Evolutionary conservation across 2,888 invertebrate species (phyloP), one percentile per base, ranked within the genome.

Genomic region (Temnothorax rugatulus): DNA sequence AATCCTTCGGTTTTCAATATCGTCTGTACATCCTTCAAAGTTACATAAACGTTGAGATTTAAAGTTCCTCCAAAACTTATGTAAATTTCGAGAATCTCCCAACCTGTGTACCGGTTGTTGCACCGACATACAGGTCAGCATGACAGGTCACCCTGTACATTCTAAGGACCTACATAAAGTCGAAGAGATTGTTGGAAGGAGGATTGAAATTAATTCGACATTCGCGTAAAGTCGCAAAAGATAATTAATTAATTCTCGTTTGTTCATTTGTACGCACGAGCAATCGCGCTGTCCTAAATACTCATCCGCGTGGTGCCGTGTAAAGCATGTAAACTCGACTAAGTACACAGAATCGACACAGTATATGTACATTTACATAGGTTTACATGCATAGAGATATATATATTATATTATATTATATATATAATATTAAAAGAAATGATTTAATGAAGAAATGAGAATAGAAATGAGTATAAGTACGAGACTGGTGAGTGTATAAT

Each of bases 401-500:
- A 87, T 87, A 87, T 73, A 81, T 52, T 52, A 47, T 64, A 74
- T 75, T 86, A 88, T 88, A 89, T 89, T 64, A 88, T 15, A 82
- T 71, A 85, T 88, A 84, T 81, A 87, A 34, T 34, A 34, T 34
- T 34, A 34, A 41, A 41, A 41, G 41, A 41, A 41, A 41, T 34
- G 34, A 34, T 34, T 34, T 34, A 34, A 34, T 34, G 34, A 34
- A 34, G 34, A 34, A 34, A 34, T 5, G 34, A 34, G 34, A 34
- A 34, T 34, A 34, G 34, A 34, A 34, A 34, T 34, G 34, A 87
- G 61, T 87, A 87, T 90, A 90, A 85, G 86, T 84, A 87, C 68
- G 29, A 77, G 76, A 89, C 41, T 73, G 84, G 86, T 89, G 81
- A 88, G 89, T 86, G 88, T 88, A 88, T 89, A 89, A 91, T 91